A percentile compares a stretch with the other conserved stretches of the same genome.
These are phyloP conservation scores for Heteromurus nitidus DNA, from an alignment of 2,888 invertebrate genomes.

Conservation along the genomic window DNA sequence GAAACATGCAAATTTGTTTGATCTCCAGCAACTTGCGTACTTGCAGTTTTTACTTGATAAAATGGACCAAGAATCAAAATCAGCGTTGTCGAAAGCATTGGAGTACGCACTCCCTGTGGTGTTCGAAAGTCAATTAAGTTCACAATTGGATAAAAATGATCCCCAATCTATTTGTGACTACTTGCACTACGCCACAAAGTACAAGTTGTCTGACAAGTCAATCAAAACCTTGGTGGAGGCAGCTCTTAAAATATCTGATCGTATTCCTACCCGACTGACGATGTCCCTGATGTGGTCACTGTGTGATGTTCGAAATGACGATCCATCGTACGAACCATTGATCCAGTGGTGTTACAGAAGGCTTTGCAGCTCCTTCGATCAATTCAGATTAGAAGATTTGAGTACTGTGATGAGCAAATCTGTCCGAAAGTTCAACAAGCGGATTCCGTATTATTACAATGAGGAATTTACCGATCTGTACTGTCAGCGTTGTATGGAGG, in stretches of 20 bases:
- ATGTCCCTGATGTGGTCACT: constrained; percentile 80
- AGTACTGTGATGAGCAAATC: constrained; percentile 73
- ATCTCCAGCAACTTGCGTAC: constrained; percentile 80
- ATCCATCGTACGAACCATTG: constrained; percentile 43
- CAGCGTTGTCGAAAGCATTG: constrained; percentile 81
- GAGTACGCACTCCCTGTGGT: constrained; percentile 82
- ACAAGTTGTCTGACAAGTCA: constrained; percentile 78
- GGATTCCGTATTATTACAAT: constrained; percentile 78
- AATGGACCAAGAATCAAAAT: constrained; percentile 36
- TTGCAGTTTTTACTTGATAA: constrained; percentile 79
- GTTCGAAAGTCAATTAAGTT: constrained; percentile 79
- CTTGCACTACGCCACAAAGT: constrained; percentile 78
- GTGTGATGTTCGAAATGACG: constrained; percentile 75
- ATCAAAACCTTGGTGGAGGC: constrained; percentile 79
- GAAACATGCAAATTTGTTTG: constrained; percentile 80
- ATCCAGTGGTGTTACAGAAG: constrained; percentile 44
- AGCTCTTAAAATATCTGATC: constrained; percentile 74
- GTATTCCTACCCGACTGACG: constrained; percentile 76
- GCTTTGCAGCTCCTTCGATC: constrained; percentile 74
- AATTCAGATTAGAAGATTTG: constrained; percentile 73
- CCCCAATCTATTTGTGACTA: constrained; percentile 78
- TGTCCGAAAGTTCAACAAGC: constrained; percentile 76
- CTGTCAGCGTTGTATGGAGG: constrained; percentile 74
- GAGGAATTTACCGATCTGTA: constrained; percentile 80
- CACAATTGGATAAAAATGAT: constrained; percentile 80